Evolutionary conservation across 1,140 invertebrate species (phyloP).

Genomic region (Drosophila santomea): DNA sequence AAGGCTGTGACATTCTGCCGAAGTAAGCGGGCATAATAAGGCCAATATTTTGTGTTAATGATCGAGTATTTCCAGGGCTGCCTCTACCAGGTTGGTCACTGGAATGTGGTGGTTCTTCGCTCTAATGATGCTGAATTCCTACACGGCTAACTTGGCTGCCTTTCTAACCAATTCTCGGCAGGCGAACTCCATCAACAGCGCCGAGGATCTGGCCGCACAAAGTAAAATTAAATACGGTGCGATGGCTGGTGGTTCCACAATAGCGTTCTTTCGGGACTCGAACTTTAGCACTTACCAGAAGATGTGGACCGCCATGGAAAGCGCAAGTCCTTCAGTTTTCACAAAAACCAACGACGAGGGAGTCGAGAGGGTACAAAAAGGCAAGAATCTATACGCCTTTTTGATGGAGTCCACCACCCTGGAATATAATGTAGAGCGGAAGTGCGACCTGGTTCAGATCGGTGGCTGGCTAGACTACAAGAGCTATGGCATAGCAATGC

Average conservation of each 20-base stretch:
- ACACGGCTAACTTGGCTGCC: conserved; percentile 97
- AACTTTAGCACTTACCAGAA: conserved; percentile 85
- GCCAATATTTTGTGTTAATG: too few relatives aligned
- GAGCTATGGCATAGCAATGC: conserved; percentile 92
- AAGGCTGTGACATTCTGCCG: conserved; percentile 92
- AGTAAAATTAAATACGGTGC: conserved; percentile 95
- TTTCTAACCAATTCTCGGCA: conserved; percentile 95
- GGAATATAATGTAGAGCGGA: conserved; percentile 94
- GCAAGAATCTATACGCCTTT: conserved; percentile 95
- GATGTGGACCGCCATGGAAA: conserved; percentile 91
- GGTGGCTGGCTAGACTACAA: conserved; percentile 94
- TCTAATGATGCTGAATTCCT: conserved; percentile 97
- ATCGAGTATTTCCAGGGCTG: conserved; percentile 87
- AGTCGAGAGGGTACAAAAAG: conserved; percentile 90
- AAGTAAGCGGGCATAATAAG: conserved; percentile 35
- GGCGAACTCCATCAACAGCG: conserved; percentile 93
- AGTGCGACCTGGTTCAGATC: conserved; percentile 97
- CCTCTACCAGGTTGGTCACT: conserved; percentile 92
- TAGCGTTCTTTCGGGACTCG: conserved; percentile 88
- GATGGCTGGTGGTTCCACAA: conserved; percentile 90
- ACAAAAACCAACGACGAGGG: conserved; percentile 91
- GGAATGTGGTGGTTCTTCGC: conserved; percentile 99
- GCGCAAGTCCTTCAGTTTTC: conserved; percentile 90
- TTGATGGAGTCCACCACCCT: conserved; percentile 97
- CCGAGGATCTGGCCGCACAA: conserved; percentile 95